Conservation (phyloP, 1,140 invertebrate species). For the Popillia japonica region DNA sequence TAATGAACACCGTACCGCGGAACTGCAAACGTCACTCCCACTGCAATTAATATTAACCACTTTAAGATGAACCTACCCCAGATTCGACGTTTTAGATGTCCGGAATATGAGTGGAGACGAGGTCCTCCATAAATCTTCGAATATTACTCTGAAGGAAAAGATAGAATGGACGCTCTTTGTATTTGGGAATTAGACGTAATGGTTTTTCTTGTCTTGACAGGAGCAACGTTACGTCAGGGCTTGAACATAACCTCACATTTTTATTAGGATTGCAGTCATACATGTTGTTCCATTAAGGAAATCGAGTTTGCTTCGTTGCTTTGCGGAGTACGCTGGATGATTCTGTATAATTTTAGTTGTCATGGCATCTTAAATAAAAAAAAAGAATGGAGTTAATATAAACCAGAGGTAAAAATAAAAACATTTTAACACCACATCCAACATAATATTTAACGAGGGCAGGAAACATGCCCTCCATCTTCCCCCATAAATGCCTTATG, state of each 20-base stretch:
- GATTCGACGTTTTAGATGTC: neutral
- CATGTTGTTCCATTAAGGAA: too few relatives aligned
- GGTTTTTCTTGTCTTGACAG: too few relatives aligned
- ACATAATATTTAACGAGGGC: neutral
- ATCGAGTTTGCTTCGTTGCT: too few relatives aligned
- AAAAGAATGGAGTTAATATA: neutral
- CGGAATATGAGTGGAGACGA: neutral
- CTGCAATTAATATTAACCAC: constrained; percentile 27
- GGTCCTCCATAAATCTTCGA: too few relatives aligned
- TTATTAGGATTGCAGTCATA: too few relatives aligned
- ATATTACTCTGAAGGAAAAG: too few relatives aligned
- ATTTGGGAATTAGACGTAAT: too few relatives aligned
- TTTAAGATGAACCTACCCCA: neutral
- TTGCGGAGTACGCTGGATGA: too few relatives aligned
- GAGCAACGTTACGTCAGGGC: too few relatives aligned
- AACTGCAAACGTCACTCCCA: neutral
- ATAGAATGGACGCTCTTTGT: too few relatives aligned
- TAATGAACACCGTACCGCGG: constrained; percentile 26
- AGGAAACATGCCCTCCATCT: neutral
- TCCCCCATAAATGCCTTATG: neutral
- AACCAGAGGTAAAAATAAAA: neutral
- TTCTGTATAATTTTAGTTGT: neutral
- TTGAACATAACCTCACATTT: too few relatives aligned
- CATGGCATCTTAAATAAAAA: neutral
- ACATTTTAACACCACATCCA: neutral